These are phyloP conservation scores for Heteromurus nitidus DNA, from an alignment of 2,888 invertebrate species.

Conservation along the genomic window DNA sequence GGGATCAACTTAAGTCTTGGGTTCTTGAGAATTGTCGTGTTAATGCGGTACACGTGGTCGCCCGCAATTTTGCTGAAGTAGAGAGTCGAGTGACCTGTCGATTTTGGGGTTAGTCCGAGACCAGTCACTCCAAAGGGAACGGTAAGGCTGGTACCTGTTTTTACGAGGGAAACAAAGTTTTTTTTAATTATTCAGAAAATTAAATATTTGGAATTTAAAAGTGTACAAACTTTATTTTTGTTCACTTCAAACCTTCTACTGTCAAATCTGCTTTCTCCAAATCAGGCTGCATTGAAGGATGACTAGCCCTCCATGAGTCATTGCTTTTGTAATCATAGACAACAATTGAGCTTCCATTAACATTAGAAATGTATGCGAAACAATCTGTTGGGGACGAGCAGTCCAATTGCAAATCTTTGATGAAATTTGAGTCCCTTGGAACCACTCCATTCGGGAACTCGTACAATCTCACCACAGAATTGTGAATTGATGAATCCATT, in stretches of 20 bases:
- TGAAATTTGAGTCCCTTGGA: slow-evolving; percentile 15
- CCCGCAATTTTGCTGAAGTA: slow-evolving; percentile 48
- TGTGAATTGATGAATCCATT: slow-evolving; percentile 37
- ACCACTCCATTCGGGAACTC: slow-evolving; percentile 63
- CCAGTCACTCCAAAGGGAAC: slow-evolving; percentile 51
- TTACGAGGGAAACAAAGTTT: no score
- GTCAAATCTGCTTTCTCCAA: slow-evolving; percentile 9
- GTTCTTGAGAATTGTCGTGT: slow-evolving; percentile 16
- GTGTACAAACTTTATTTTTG: no score
- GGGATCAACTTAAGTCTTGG: slow-evolving; percentile 31
- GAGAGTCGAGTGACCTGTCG: slow-evolving; percentile 26
- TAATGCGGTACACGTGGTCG: slow-evolving; percentile 30
- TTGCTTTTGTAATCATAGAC: slow-evolving; percentile 35
- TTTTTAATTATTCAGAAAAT: no score
- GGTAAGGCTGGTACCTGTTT: slow-evolving; percentile 11
- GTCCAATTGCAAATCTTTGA: slow-evolving; percentile 57
- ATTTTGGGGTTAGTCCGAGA: slow-evolving; percentile 29
- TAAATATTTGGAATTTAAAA: no score
- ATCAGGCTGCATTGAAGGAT: slow-evolving; percentile 55
- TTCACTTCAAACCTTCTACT: slow-evolving; percentile 34
- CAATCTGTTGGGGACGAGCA: slow-evolving; percentile 42
- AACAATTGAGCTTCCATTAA: slow-evolving; percentile 24
- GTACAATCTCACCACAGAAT: slow-evolving; percentile 43
- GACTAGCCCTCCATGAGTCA: slow-evolving; percentile 75
- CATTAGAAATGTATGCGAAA: slow-evolving; percentile 54